These are phyloP conservation scores for Phylloscopus whistleri DNA, from an alignment of 2,113 vertebrate genomes.

Conservation along the genomic window DNA sequence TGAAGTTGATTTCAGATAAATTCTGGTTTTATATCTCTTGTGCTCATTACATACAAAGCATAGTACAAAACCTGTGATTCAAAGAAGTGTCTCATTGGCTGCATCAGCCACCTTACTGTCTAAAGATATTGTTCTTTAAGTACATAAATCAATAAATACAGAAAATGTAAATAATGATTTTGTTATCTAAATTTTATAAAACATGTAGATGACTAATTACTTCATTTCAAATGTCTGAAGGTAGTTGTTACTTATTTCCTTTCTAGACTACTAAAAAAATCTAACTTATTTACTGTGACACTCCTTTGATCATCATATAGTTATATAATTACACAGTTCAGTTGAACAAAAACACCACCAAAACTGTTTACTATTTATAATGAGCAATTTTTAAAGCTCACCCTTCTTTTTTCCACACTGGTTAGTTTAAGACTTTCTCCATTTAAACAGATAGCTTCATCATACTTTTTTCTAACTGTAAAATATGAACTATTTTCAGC, in stretches of 20 bases:
- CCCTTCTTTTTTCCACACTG: background rate
- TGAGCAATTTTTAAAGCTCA: background rate
- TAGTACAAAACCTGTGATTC: background rate
- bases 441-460: background rate
- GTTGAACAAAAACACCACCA: background rate
- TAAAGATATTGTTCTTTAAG: background rate
- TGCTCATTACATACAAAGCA: background rate
- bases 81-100: background rate
- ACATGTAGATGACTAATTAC: background rate
- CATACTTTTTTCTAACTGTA: background rate
- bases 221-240: background rate
- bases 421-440: background rate
- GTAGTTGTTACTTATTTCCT: background rate
- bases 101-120: background rate
- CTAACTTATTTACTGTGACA: background rate
- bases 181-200: background rate
- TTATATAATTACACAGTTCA: background rate
- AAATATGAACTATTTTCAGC: conserved; percentile 4
- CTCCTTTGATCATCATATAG: background rate
- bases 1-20: background rate
- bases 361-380: background rate
- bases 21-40: background rate
- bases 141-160: background rate
- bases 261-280: background rate
- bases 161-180: background rate